Evolutionary conservation across 2,888 invertebrate species (phyloP).

Genomic region (Drosophila pseudotakahashii): DNA sequence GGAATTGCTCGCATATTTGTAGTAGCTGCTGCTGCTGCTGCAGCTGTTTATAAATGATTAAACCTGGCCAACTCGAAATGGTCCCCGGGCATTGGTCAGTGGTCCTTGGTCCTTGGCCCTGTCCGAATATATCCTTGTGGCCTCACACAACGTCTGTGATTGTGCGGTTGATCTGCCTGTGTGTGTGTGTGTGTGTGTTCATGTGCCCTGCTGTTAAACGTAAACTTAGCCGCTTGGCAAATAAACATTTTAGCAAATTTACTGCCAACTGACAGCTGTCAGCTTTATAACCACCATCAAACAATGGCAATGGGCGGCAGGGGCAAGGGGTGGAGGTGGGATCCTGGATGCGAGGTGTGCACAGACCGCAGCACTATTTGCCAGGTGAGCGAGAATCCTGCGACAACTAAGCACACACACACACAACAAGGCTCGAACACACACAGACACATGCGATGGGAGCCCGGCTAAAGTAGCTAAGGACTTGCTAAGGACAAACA

Average conservation of each 20-base stretch:
- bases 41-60: constrained; percentile 76
- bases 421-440: constrained; percentile 24
- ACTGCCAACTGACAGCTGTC: constrained; percentile 81
- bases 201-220: constrained; percentile 67
- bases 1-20: constrained; percentile 32
- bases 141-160: constrained; percentile 59
- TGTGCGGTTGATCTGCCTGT: too few species aligned
- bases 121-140: constrained; percentile 34
- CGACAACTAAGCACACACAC: constrained; percentile 67
- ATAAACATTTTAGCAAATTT: constrained; percentile 80
- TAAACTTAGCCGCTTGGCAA: constrained; percentile 77
- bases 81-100: constrained; percentile 48
- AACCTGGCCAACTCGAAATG: constrained; percentile 58
- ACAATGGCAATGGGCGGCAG: constrained; percentile 49
- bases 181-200: constrained; percentile 32
- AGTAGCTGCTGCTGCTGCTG: constrained; percentile 39
- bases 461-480: constrained; percentile 53
- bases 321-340: too few species aligned
- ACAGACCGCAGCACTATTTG: constrained; percentile 67
- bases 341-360: constrained; percentile 58
- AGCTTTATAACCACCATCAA: constrained; percentile 80
- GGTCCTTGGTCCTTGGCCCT: constrained; percentile 28
- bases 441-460: constrained; percentile 19
- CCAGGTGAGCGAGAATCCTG: constrained; percentile 45
- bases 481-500: constrained; percentile 29